A percentile compares a stretch with the other conserved stretches of the same genome.
Evolutionary conservation across 2,888 invertebrate species (phyloP).

Genomic region (Callyntrura guangdongensis): DNA sequence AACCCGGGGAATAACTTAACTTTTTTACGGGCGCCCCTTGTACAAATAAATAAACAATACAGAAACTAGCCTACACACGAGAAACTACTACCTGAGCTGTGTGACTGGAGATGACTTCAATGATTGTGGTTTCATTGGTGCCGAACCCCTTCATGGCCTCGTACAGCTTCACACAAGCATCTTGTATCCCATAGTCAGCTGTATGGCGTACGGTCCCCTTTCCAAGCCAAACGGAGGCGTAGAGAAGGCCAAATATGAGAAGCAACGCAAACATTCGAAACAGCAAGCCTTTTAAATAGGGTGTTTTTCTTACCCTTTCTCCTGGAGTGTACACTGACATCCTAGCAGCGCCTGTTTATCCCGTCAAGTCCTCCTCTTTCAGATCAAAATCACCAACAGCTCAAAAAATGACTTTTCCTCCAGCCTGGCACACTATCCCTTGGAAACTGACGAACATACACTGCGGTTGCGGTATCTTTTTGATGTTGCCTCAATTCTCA

Average conservation of each 20-base stretch:
- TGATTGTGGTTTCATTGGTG: background rate
- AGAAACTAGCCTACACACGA: no score
- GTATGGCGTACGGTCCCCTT: conserved; percentile 4
- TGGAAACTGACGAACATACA: no score
- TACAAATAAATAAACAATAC: no score
- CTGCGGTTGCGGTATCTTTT: no score
- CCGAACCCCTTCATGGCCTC: conserved; percentile 29
- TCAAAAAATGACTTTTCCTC: no score
- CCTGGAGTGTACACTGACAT: background rate
- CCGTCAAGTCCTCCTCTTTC: no score
- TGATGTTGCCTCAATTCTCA: no score
- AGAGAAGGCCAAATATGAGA: conserved; percentile 3
- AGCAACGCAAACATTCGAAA: background rate
- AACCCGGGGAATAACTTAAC: no score
- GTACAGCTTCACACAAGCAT: conserved; percentile 8
- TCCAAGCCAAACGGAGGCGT: background rate
- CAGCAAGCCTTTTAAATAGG: background rate
- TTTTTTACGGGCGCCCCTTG: no score
- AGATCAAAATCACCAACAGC: no score
- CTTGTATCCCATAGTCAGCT: background rate
- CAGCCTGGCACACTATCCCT: no score
- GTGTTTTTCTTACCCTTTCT: background rate
- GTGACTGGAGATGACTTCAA: background rate
- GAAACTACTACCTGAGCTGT: no score
- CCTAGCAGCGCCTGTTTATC: background rate